phyloP scores from a whole-genome alignment of 2,797 vertebrate species.

The Xyrichtys novacula region DNA sequence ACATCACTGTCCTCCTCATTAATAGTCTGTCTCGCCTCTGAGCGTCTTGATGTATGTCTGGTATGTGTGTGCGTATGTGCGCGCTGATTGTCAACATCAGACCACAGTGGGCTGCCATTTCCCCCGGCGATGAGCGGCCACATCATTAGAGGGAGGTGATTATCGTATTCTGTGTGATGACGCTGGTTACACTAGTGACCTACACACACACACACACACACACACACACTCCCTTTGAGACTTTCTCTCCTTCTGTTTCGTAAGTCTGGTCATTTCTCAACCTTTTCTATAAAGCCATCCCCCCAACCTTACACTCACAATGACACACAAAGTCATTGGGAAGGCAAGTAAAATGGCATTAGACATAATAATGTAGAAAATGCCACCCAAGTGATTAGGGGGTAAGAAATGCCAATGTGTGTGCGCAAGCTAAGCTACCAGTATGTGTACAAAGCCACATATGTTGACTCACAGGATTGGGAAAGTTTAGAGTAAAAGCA shows the following conservation, averaged over 20 bases:
- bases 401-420: slow-evolving; percentile 36
- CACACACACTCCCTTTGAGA: not conserved
- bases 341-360: slow-evolving; percentile 32
- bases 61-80: slow-evolving; percentile 21
- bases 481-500: slow-evolving; percentile 26
- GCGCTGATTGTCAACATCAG: slow-evolving; percentile 62
- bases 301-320: not conserved
- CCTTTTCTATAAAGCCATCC: not conserved
- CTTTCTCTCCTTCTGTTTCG: not conserved
- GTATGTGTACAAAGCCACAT: slow-evolving; percentile 16
- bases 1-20: slow-evolving; percentile 46
- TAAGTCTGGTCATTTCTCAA: slow-evolving; percentile 13
- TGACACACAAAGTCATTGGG: slow-evolving; percentile 19
- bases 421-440: slow-evolving; percentile 9
- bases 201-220: not conserved
- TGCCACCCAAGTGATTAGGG: slow-evolving; percentile 46
- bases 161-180: slow-evolving; percentile 51
- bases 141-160: slow-evolving; percentile 71
- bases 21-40: slow-evolving; percentile 62
- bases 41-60: slow-evolving; percentile 51
- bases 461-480: not conserved
- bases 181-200: slow-evolving; percentile 36
- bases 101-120: slow-evolving; percentile 44
- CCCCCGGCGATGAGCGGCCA: slow-evolving; percentile 44
- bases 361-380: slow-evolving; percentile 45